Base-by-base conservation (phyloP, 2,113 vertebrate genomes). In the Ifrita kowaldi region DNA sequence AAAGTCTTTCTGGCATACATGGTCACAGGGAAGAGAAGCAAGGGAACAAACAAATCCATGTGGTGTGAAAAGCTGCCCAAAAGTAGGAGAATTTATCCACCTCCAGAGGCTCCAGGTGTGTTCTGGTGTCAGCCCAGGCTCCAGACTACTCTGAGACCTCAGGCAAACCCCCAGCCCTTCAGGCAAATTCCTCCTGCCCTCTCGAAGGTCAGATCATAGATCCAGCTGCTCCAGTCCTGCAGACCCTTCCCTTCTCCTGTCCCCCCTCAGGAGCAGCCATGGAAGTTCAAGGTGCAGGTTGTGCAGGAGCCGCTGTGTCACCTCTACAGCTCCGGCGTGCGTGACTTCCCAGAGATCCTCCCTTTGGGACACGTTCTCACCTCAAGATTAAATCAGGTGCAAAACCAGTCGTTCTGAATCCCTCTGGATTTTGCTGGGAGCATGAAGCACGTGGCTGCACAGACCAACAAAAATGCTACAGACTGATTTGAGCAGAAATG, bases 281-380 rank as follows among this genome's bases (percentile, higher is more conserved):
- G 23, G 80, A 63, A 47, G 28, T 23, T 47, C 8, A 30, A 55
- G 39, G 44, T 32, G 44, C 19, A 55, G 41, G 17, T 24, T 60
- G 28, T 14, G 11, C 21, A 13, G 60, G 20, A 67, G 6, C 19
- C 10, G 7, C 53, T 13, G 5, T 55, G 30, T 17, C 71, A 67
- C n/a, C 46, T 60, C 67, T 32, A 12, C 27, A 59, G 8, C 22
- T 56, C 47, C 2, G 1, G 27, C 3, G 1, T 3, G 7, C 8
- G 0, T 5, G 33, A 64, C 33, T 41, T 47, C 56, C 42, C 26
- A 32, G 57, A 53, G 16, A 37, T 11, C 9, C 60, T 67, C 30
- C 52, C 14, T 56, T 41, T 39, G 37, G 24, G 79, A 17, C 27
- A 21, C 1, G 0, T 30, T 17, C 46, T 59, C 56, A 52, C 21